These are phyloP conservation scores for Trachelus tabidus DNA, from an alignment of 2,888 invertebrate genomes.

Conservation along the genomic window DNA sequence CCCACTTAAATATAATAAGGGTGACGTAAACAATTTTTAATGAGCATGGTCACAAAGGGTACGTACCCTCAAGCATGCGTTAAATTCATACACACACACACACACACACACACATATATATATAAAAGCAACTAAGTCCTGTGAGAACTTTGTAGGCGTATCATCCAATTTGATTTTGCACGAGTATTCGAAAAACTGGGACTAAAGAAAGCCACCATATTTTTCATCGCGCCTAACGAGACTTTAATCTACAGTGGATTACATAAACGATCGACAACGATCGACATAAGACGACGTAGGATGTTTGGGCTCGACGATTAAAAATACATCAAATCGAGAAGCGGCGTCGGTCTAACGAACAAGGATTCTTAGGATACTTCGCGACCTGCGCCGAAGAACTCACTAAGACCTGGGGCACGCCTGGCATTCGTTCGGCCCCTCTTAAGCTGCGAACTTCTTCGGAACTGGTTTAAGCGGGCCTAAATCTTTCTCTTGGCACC, in stretches of 20 bases:
- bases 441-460: constrained; percentile 29
- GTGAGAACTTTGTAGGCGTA: not conserved
- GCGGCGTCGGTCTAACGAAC: constrained; percentile 44
- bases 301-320: constrained; percentile 15
- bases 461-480: constrained; percentile 10
- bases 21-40: constrained; percentile 29
- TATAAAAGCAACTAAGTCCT: not conserved
- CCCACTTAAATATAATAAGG: not conserved
- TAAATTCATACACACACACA: not conserved
- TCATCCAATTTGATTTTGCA: constrained; percentile 13
- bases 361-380: constrained; percentile 49
- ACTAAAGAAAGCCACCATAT: not conserved
- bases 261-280: constrained; percentile 33
- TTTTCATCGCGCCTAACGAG: constrained; percentile 25
- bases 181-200: constrained; percentile 25
- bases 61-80: not conserved
- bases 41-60: constrained; percentile 12
- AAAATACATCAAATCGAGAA: constrained; percentile 30
- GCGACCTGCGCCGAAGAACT: constrained; percentile 10
- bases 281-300: constrained; percentile 25
- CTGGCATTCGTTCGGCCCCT: constrained; percentile 29
- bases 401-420: constrained; percentile 13
- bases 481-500: constrained; percentile 16
- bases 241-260: constrained; percentile 33
- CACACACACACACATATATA: not conserved